These are phyloP conservation scores for Cyrtonyx montezumae DNA, from an alignment of 2,113 vertebrate genomes.

Conservation along the genomic window DNA sequence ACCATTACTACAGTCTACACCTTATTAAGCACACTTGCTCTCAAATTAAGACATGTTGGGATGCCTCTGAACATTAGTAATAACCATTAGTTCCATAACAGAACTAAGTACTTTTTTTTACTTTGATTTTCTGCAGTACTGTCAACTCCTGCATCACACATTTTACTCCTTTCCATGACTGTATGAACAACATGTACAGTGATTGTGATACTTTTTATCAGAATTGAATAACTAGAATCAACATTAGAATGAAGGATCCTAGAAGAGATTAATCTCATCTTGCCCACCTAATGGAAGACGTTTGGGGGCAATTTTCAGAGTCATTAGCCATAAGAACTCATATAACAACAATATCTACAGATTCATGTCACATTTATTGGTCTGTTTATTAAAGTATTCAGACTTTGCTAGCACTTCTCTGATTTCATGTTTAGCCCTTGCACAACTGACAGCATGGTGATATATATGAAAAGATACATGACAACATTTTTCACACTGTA, in stretches of 20 bases:
- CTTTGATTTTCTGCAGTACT: background rate
- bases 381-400: background rate
- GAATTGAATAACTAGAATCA: background rate
- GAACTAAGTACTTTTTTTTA: background rate
- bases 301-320: background rate
- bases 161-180: background rate
- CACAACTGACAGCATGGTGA: background rate
- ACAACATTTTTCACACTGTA: background rate
- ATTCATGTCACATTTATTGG: background rate
- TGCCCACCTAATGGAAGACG: rapidly evolving
- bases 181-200: background rate
- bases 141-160: background rate
- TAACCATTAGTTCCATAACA: background rate
- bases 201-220: background rate
- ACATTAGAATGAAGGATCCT: background rate
- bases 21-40: background rate
- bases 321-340: background rate
- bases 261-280: background rate
- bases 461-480: background rate
- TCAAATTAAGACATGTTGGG: background rate
- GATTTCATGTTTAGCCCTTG: background rate
- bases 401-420: background rate
- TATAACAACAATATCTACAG: background rate
- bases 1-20: background rate
- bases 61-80: background rate